These are phyloP conservation scores for Eulemur rufifrons DNA, from an alignment of 2,113 vertebrate species.

Conservation along the genomic window DNA sequence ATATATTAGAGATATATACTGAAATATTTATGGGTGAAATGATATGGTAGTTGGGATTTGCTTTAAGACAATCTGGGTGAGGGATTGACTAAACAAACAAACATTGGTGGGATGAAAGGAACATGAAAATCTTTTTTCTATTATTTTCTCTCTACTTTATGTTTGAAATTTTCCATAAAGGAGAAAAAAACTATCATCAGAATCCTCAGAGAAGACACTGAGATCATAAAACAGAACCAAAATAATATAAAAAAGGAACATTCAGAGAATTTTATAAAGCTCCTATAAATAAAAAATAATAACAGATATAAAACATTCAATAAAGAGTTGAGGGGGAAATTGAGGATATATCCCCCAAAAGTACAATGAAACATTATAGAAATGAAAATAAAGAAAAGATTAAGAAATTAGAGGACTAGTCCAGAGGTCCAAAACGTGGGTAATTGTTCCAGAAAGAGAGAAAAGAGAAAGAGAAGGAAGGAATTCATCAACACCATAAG, in stretches of 20 bases:
- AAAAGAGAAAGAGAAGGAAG: not conserved
- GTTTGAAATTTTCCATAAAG: not conserved
- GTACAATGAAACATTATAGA: not conserved
- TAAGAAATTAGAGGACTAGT: not conserved
- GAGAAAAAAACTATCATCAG: not conserved
- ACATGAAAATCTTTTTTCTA: not conserved
- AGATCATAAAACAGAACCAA: constrained; percentile 8
- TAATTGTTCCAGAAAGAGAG: not conserved
- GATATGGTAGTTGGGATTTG: not conserved
- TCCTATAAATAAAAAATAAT: not conserved
- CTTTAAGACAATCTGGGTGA: not conserved
- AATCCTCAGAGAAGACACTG: not conserved
- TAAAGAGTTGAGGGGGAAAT: not conserved
- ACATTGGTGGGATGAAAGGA: not conserved
- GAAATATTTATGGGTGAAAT: not conserved
- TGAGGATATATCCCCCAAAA: not conserved
- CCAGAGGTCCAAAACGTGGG: not conserved
- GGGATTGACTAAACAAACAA: not conserved
- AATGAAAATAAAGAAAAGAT: constrained; percentile 6
- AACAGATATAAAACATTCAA: not conserved
- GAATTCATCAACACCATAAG: not conserved
- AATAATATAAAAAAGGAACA: not conserved
- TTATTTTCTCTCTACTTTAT: not conserved
- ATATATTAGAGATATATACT: not conserved
- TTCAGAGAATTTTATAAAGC: not conserved